These are phyloP conservation scores for Dipodomys merriami DNA, from an alignment of 2,113 vertebrate genomes.

Conservation along the genomic window DNA sequence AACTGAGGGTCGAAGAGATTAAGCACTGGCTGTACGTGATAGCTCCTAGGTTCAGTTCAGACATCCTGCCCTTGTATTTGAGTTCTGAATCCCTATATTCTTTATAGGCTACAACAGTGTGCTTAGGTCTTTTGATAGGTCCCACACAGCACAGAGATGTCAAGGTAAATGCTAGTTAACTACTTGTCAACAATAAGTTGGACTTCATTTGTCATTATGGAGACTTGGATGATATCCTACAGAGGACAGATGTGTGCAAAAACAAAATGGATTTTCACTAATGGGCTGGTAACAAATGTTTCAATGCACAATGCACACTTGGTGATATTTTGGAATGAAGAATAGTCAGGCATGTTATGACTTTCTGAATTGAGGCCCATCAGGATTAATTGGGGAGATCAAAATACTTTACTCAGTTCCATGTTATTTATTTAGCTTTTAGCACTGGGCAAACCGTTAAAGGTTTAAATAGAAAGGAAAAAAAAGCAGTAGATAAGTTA, in stretches of 20 bases:
- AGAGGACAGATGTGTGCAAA: background rate
- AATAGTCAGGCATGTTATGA: background rate
- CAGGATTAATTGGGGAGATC: background rate
- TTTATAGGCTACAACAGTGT: background rate
- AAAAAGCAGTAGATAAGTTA: constrained; percentile 15
- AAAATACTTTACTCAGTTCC: background rate
- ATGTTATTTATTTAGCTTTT: constrained; percentile 51
- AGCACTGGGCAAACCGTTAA: background rate
- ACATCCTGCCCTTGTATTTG: background rate
- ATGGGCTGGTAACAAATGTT: constrained; percentile 28
- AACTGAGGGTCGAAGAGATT: background rate
- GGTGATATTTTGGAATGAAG: background rate
- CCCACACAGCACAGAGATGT: background rate
- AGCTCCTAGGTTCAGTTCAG: background rate
- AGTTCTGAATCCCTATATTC: background rate
- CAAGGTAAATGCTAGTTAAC: background rate
- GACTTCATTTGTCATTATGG: background rate
- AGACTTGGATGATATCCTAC: background rate
- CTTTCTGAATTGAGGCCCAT: constrained; percentile 57
- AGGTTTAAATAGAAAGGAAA: background rate
- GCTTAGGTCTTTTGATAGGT: background rate
- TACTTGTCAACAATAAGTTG: background rate
- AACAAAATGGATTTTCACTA: constrained; percentile 37
- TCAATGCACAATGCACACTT: constrained; percentile 9
- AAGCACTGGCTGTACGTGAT: background rate